Base-by-base conservation (phyloP, 2,888 invertebrate species). In the Ypsolopha scabrella region DNA sequence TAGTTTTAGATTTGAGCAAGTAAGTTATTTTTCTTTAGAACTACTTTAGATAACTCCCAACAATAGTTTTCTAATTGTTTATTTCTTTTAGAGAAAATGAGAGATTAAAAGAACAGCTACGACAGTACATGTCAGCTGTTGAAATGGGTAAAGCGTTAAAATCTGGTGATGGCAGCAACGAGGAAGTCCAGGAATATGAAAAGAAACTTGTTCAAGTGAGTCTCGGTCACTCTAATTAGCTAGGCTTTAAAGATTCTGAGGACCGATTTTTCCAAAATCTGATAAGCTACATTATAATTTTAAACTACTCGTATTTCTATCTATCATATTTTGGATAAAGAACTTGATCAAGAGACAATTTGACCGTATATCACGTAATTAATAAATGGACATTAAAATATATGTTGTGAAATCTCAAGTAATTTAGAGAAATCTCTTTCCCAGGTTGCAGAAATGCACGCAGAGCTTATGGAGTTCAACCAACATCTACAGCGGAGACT, bases 361-460 rank as follows among this genome's bases (percentile, higher is more conserved):
- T 24, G 4, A 24, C 24, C 24, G 4, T 24, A 4, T 24, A 24
- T 24, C 24, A 24, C 4, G 24, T 24, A 3, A 24, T 4, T 24
- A 4, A 24, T 24, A 24, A 24, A 24, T 24, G 4, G 4, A 24
- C 4, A 24, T 24, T 24, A 24, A 24, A 24, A 24, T 24, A 3
- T 24, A 24, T 3, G 24, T 24, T 24, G 24, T 4, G 24, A 24
- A 24, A 3, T 24, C 2, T 2, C 24, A 24, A 24, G 24, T 24
- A 24, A n/a, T 24, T 24, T 24, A 24, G 2, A 4, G 2, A 24
- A 2, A 24, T 3, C 1, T 35, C 3, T 46, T 24, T 55, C 56
- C 10, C 63, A 94, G 93, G 95, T 96, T 0, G 96, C 96, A 2
- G 95, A 96, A 80, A 97, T 97, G 96, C 96, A 96, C 67, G 96